phyloP scores from a whole-genome alignment of 2,888 invertebrate species.

The Hydriomena furcata region DNA sequence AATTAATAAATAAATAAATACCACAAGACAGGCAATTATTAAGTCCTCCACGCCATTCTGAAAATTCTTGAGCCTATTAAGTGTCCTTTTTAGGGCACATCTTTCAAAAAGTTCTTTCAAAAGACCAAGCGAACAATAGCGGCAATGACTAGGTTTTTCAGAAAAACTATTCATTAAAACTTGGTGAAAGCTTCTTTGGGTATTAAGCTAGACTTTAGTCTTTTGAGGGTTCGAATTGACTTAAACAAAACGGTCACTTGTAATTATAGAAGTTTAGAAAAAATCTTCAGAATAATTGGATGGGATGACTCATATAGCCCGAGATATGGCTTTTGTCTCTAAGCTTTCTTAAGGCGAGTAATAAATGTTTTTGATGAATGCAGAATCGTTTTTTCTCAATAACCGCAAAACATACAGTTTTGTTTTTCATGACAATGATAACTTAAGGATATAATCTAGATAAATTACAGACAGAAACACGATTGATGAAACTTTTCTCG shows the following conservation, averaged over 20 bases:
- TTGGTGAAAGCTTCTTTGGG: constrained; percentile 37
- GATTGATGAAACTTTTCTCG: too few species aligned
- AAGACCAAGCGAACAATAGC: constrained; percentile 29
- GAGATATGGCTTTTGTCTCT: constrained; percentile 4
- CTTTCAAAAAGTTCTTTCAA: constrained; percentile 13
- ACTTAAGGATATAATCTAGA: too few species aligned
- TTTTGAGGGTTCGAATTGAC: constrained; percentile 13
- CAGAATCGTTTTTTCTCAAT: too few species aligned
- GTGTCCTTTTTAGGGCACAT: neutral
- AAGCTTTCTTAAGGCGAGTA: neutral
- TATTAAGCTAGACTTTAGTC: constrained; percentile 32
- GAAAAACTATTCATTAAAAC: constrained; percentile 51
- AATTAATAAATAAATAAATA: too few species aligned
- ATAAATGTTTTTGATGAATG: too few species aligned
- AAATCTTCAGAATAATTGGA: constrained; percentile 25
- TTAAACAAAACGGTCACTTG: constrained; percentile 28
- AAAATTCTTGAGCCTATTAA: neutral
- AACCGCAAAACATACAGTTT: too few species aligned
- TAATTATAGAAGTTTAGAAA: constrained; percentile 23
- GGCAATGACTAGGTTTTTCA: constrained; percentile 31
- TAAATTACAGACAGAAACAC: too few species aligned
- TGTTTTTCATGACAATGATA: too few species aligned
- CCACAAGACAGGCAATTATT: neutral
- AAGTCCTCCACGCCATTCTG: neutral
- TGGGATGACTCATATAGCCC: constrained; percentile 1